Evolutionary conservation across 2,888 invertebrate species (phyloP).

Genomic region (Beris morrisii): DNA sequence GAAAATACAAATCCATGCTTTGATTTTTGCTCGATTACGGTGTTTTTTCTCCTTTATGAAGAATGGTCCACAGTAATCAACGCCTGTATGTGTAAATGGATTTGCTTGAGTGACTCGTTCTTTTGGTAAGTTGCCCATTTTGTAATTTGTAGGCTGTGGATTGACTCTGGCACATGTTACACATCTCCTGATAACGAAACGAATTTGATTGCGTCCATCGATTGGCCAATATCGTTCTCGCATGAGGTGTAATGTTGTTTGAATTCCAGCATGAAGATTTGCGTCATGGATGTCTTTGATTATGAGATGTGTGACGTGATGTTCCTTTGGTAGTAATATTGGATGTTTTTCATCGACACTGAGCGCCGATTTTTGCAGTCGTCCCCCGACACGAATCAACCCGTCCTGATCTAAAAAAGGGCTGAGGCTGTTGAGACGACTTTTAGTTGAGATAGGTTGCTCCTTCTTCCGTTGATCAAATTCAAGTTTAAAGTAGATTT

Average conservation of each 20-base stretch:
- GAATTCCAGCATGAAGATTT: no score
- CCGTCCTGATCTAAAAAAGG: neutral
- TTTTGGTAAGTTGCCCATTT: neutral
- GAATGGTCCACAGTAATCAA: constrained; percentile 1
- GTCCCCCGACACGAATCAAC: neutral
- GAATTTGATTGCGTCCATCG: neutral
- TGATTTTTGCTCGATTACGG: no score
- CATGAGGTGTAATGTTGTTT: neutral
- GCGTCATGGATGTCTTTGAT: neutral
- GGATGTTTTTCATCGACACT: neutral
- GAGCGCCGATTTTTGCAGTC: neutral
- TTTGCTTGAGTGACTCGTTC: neutral
- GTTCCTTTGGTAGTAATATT: neutral
- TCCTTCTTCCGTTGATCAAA: no score
- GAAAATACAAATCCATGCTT: no score
- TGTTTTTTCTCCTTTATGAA: neutral
- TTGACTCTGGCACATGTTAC: neutral
- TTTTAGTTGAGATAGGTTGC: no score
- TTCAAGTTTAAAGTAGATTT: no score
- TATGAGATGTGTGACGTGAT: neutral
- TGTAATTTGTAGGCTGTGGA: no score
- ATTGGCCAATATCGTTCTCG: neutral
- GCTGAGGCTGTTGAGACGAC: neutral
- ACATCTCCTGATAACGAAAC: neutral
- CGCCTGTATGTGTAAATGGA: neutral